Conservation (phyloP, 2,888 invertebrate species). For the Leptopterna dolabrata region DNA sequence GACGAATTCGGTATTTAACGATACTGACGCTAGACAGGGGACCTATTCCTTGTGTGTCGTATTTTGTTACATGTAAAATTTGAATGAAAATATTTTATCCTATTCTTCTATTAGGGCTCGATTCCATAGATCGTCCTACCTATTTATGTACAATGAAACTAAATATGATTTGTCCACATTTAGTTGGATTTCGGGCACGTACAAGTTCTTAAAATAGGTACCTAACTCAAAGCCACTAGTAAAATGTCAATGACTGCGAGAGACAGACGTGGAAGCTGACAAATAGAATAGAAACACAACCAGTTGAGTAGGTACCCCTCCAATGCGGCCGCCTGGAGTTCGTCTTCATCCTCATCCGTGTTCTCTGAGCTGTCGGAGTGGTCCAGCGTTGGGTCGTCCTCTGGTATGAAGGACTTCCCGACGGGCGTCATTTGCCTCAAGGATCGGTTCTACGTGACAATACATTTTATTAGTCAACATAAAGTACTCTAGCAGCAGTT, state of each 20-base stretch:
- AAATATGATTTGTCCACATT: no score
- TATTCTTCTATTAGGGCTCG: no score
- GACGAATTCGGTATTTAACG: no score
- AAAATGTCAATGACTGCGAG: not conserved
- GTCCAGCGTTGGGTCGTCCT: constrained; percentile 48
- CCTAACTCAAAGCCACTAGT: not conserved
- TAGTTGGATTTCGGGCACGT: not conserved
- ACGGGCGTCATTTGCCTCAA: not conserved
- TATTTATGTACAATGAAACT: no score
- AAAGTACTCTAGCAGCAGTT: no score
- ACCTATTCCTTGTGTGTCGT: no score
- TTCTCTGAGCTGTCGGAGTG: constrained; percentile 60
- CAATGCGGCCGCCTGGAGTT: constrained; percentile 64
- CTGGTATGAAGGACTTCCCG: constrained; percentile 28
- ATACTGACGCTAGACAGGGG: no score
- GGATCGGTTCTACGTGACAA: constrained; percentile 5
- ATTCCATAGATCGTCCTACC: no score
- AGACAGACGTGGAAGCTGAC: no score
- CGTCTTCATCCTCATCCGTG: constrained; percentile 65
- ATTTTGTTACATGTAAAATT: no score
- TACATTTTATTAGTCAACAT: no score
- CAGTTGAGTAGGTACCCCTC: constrained; percentile 62
- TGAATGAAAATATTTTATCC: no score
- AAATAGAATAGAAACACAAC: constrained; percentile 2
- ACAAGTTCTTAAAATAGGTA: not conserved